Evolutionary conservation across 2,113 vertebrate genomes (phyloP).

Genomic region (Trachemys scripta): DNA sequence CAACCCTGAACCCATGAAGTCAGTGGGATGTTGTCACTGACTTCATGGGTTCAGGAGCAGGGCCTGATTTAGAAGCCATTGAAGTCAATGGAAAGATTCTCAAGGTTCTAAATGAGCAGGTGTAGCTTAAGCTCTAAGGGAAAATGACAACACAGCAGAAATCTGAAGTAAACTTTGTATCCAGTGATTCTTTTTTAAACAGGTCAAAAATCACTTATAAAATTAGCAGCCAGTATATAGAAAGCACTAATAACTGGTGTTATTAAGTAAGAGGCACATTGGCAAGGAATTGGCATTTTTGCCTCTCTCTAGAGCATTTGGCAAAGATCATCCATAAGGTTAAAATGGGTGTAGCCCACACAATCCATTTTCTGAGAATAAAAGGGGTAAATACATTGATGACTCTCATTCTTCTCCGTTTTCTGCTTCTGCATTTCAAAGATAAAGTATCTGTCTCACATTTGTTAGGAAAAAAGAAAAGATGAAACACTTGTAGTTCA

Average conservation of each 20-base stretch:
- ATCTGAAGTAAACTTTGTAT: neutral
- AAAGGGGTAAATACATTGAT: neutral
- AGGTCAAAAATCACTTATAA: neutral
- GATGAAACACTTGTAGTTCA: conserved; percentile 25
- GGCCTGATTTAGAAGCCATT: neutral
- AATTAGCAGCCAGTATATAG: neutral
- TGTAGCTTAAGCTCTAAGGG: neutral
- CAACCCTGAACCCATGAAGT: neutral
- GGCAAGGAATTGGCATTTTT: neutral
- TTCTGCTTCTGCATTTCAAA: conserved; percentile 36
- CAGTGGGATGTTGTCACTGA: neutral
- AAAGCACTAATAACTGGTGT: neutral
- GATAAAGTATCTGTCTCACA: neutral
- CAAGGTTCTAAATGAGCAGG: neutral
- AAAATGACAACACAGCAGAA: conserved; percentile 15
- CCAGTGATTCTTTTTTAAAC: neutral
- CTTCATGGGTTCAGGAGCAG: neutral
- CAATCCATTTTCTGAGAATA: conserved; percentile 16
- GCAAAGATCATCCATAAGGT: neutral
- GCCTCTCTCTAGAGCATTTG: neutral
- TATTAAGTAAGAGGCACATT: neutral
- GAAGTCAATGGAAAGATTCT: neutral
- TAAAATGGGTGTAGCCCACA: neutral
- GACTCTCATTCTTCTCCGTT: neutral
- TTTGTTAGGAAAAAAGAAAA: neutral